A percentile compares a stretch with the other conserved stretches of the same genome.
phyloP scores from a whole-genome alignment of 1,140 invertebrate genomes.

The Leguminivora glycinivorella region DNA sequence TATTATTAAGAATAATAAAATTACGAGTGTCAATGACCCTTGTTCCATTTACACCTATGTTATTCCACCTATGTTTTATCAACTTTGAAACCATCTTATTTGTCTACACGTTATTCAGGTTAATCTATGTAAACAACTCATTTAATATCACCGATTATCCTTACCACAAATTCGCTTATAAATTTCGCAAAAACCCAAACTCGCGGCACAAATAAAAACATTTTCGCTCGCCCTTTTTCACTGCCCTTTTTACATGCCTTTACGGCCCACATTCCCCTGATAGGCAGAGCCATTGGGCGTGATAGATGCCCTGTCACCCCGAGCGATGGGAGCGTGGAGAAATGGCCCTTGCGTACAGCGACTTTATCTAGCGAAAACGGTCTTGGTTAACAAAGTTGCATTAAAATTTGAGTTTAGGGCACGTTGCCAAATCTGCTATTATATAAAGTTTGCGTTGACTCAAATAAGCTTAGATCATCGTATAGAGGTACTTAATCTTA shows the following conservation, averaged over 20 bases:
- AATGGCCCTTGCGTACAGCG: conserved; percentile 54
- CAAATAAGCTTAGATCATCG: too few species aligned
- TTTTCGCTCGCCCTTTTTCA: conserved; percentile 10
- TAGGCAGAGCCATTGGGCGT: conserved; percentile 32
- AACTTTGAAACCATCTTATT: not conserved
- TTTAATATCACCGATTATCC: conserved; percentile 10
- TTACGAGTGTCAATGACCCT: not conserved
- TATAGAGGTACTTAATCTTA: too few species aligned
- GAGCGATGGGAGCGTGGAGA: conserved; percentile 52
- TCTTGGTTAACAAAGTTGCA: conserved; percentile 48
- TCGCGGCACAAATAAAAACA: conserved; percentile 23
- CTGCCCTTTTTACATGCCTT: conserved; percentile 20
- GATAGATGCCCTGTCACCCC: conserved; percentile 61
- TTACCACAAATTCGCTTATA: not conserved
- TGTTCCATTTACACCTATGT: not conserved
- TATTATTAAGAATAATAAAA: conserved; percentile 6
- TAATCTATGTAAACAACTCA: not conserved
- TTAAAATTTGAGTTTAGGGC: conserved; percentile 35
- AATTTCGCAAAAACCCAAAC: conserved; percentile 22
- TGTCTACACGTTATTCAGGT: not conserved
- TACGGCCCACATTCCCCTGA: conserved; percentile 5
- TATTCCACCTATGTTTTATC: not conserved
- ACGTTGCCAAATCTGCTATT: conserved; percentile 38
- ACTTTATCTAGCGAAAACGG: conserved; percentile 57
- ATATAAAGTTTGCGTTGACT: not conserved